These are phyloP conservation scores for Leucopternis melanops DNA, from an alignment of 2,113 vertebrate species.

Conservation along the genomic window DNA sequence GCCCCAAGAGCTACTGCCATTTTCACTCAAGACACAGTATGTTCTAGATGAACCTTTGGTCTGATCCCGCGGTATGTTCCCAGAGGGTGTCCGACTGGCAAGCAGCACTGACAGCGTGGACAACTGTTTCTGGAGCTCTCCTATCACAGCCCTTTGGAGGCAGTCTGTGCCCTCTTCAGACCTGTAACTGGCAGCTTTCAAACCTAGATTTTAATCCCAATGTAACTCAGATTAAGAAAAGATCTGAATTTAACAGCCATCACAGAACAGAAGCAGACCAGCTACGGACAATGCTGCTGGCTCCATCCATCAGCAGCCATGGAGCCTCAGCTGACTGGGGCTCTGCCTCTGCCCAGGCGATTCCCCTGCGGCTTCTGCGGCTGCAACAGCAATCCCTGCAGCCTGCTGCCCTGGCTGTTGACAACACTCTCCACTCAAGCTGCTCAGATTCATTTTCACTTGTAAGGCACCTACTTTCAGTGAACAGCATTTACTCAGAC, in stretches of 20 bases:
- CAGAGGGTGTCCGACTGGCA: rapidly evolving
- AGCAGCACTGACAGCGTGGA: rapidly evolving
- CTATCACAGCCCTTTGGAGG: background rate
- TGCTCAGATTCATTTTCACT: background rate
- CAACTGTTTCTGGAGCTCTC: rapidly evolving
- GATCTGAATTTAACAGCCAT: background rate
- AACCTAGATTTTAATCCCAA: background rate
- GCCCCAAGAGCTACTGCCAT: background rate
- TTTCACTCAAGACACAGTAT: background rate
- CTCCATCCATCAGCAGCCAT: rapidly evolving
- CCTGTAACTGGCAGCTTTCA: background rate
- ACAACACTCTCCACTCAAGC: background rate
- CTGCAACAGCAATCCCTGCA: background rate
- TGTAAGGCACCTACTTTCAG: background rate
- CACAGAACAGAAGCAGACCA: background rate
- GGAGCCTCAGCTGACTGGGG: background rate
- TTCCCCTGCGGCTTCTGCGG: background rate
- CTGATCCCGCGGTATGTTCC: rapidly evolving
- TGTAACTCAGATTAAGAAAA: background rate
- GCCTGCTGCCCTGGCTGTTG: background rate
- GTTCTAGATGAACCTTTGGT: background rate
- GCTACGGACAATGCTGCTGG: background rate
- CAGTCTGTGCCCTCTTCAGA: background rate
- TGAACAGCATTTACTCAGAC: background rate
- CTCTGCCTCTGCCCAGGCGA: background rate